Base-by-base conservation (phyloP, 2,113 vertebrate species). In the Chloropsis hardwickii region DNA sequence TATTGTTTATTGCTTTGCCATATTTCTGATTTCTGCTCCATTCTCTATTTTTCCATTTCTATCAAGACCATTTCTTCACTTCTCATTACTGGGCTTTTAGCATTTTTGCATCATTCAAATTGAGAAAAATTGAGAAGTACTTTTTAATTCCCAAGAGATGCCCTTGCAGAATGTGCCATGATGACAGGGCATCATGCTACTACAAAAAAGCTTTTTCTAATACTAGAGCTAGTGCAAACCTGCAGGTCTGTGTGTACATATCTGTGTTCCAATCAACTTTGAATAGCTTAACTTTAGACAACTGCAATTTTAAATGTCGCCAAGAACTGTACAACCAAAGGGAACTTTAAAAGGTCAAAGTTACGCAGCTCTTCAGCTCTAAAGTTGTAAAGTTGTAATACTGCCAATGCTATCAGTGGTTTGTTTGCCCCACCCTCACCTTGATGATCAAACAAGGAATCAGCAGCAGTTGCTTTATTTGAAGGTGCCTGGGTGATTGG, bases 401-500 rank as follows among this genome's bases (percentile, higher is more conserved):
- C 18, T 35, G 45, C 16, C 48, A 73, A 29, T 28, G 18, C 15
- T 48, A 69, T 25, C 39, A 74, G 57, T 31, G 76, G 31, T 29
- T 60, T 19, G 31, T 81, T 44, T 81, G 57, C 62, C 28, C 58
- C 62, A 80, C 12, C 66, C 95, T 97, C 92, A 99, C 99, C 99
- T 98, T 99, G 99, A 88, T 98, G 98, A 96, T 99, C 99, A 96
- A 99, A 99, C 66, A 99, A 98, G 12, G 99, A 99, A 97, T 99
- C 98, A 29, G 98, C 98, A 56, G 99, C 98, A 8, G 99, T 99
- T 92, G 99, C 98, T 98, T 99, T 99, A 87, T 98, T 99, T 27
- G 99, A 99, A 70, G 99, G 99, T 1, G 99, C 99, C 94, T 99
- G 98, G 2, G 99, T 99, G 95, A 99, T 99, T 80, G 99, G 99